These are phyloP conservation scores for Andinoacara biseriatus DNA, from an alignment of 2,113 vertebrate genomes.

Conservation along the genomic window DNA sequence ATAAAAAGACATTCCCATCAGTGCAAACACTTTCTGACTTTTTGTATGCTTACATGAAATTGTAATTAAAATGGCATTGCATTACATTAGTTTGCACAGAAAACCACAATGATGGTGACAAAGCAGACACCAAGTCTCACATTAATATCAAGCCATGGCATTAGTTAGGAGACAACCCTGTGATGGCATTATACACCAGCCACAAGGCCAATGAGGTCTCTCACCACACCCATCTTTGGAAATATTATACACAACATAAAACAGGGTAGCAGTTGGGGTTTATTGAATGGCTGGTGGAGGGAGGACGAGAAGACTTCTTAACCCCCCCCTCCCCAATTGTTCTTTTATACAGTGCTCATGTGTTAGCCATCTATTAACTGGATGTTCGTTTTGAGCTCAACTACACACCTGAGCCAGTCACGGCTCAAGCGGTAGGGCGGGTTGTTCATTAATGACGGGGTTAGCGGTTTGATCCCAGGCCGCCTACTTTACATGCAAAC, in stretches of 20 bases:
- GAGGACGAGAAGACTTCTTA: neutral
- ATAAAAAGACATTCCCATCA: neutral
- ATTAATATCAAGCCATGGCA: neutral
- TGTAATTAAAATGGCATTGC: neutral
- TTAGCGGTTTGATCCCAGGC: neutral
- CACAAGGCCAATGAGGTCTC: neutral
- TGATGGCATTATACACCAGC: neutral
- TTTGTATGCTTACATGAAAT: neutral
- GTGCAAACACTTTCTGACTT: neutral
- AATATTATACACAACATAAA: neutral
- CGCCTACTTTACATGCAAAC: neutral
- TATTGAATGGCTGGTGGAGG: neutral
- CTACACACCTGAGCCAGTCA: neutral
- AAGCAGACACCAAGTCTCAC: neutral
- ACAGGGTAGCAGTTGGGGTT: neutral
- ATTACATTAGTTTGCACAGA: neutral
- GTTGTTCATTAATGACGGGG: neutral
- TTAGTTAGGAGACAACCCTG: neutral
- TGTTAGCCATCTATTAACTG: neutral
- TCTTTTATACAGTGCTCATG: neutral
- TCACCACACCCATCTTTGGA: constrained; percentile 1
- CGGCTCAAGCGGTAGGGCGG: neutral
- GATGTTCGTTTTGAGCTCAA: neutral
- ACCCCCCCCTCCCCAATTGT: neutral
- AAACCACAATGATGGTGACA: neutral